Evolutionary conservation across 2,113 vertebrate genomes (phyloP).

Genomic region (Charadrius vociferus): DNA sequence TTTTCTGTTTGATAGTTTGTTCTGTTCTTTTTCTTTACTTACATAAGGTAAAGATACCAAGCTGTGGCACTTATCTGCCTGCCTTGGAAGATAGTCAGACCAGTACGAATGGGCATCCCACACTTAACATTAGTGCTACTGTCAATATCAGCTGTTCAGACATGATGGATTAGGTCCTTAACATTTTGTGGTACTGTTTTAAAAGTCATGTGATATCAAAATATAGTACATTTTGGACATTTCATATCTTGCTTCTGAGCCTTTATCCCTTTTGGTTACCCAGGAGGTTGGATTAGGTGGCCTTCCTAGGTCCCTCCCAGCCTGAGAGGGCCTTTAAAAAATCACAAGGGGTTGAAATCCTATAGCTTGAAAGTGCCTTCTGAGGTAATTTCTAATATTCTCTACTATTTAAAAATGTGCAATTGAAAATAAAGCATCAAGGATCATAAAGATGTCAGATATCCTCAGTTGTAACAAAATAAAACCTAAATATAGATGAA

Average conservation of each 20-base stretch:
- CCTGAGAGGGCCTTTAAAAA: neutral
- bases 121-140: neutral
- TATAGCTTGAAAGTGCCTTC: neutral
- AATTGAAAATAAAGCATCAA: neutral
- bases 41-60: neutral
- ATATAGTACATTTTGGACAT: neutral
- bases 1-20: neutral
- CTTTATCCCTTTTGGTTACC: neutral
- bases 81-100: neutral
- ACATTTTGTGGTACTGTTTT: neutral
- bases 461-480: neutral
- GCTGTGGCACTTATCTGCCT: neutral
- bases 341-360: neutral
- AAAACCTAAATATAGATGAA: neutral
- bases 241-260: neutral
- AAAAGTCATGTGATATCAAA: neutral
- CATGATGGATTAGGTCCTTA: neutral
- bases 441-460: neutral
- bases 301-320: neutral
- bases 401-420: neutral
- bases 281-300: neutral
- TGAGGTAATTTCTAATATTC: neutral
- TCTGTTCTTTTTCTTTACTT: neutral
- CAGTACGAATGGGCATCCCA: neutral
- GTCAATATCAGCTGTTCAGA: neutral